phyloP scores from a whole-genome alignment of 2,888 invertebrate species.

The Neoaliturus tenellus region DNA sequence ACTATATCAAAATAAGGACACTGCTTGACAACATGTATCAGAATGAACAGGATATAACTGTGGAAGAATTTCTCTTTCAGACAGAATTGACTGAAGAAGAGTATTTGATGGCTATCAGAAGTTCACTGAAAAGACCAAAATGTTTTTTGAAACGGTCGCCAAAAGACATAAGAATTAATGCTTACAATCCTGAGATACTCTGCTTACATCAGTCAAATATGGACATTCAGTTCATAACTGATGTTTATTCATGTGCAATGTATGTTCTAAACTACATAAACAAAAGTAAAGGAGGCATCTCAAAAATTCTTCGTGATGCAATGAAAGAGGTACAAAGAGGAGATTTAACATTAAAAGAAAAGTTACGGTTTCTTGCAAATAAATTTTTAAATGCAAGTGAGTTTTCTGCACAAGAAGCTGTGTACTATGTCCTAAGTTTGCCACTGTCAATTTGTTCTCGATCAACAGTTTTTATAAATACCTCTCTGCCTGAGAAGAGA shows the following conservation, averaged over 20 bases:
- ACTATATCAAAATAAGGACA: not conserved
- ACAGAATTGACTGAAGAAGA: conserved; percentile 53
- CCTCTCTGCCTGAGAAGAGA: not conserved
- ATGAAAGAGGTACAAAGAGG: conserved; percentile 60
- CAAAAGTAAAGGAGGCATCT: conserved; percentile 64
- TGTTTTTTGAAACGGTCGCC: conserved; percentile 58
- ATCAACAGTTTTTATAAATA: not conserved
- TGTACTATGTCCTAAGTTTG: conserved; percentile 60
- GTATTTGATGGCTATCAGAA: conserved; percentile 59
- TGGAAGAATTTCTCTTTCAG: conserved; percentile 57
- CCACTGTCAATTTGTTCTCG: not conserved
- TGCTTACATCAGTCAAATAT: conserved; percentile 58
- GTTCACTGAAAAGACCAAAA: conserved; percentile 54
- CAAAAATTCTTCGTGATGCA: conserved; percentile 61
- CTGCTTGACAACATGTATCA: conserved; percentile 4
- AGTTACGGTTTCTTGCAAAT: conserved; percentile 62
- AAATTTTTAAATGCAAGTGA: conserved; percentile 65
- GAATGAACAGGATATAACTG: conserved; percentile 37
- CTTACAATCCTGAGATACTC: conserved; percentile 59
- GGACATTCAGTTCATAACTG: conserved; percentile 67
- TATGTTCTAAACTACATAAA: conserved; percentile 66
- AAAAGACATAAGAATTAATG: conserved; percentile 58
- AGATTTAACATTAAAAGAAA: conserved; percentile 64
- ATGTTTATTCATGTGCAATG: conserved; percentile 59
- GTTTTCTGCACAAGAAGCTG: conserved; percentile 67